phyloP scores from a whole-genome alignment of 2,113 vertebrate genomes.

The Triplophysa dalaica region DNA sequence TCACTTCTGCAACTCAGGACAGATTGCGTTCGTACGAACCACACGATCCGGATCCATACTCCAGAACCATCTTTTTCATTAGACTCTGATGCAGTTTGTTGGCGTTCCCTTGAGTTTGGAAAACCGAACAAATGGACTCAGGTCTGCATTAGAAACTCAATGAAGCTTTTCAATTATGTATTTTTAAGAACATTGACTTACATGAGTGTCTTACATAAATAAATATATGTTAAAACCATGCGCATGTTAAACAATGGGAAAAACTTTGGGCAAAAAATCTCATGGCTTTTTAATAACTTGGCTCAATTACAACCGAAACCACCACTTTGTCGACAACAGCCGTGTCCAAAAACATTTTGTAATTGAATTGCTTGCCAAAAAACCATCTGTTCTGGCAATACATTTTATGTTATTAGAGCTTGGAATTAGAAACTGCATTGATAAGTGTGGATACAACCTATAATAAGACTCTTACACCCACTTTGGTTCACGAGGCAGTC shows the following conservation, averaged over 20 bases:
- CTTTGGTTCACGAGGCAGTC: not conserved
- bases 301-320: not conserved
- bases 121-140: too few relatives aligned
- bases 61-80: too few relatives aligned
- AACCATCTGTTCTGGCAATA: conserved; percentile 9
- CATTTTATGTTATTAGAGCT: not conserved
- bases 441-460: not conserved
- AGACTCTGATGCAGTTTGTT: too few relatives aligned
- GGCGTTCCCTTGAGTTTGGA: too few relatives aligned
- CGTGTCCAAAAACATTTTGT: not conserved
- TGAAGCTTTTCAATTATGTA: too few relatives aligned
- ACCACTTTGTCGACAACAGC: not conserved
- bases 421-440: not conserved
- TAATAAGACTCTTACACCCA: not conserved
- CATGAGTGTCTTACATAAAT: too few relatives aligned
- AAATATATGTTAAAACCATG: not conserved
- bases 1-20: too few relatives aligned
- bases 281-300: not conserved
- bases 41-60: too few relatives aligned
- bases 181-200: too few relatives aligned
- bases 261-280: not conserved
- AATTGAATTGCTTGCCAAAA: not conserved
- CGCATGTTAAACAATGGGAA: not conserved
- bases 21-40: too few relatives aligned
- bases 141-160: too few relatives aligned